Percentiles rank a stretch among this genome's conserved stretches.
Conservation (phyloP, 1,140 invertebrate genomes). For the Myzus persicae region DNA sequence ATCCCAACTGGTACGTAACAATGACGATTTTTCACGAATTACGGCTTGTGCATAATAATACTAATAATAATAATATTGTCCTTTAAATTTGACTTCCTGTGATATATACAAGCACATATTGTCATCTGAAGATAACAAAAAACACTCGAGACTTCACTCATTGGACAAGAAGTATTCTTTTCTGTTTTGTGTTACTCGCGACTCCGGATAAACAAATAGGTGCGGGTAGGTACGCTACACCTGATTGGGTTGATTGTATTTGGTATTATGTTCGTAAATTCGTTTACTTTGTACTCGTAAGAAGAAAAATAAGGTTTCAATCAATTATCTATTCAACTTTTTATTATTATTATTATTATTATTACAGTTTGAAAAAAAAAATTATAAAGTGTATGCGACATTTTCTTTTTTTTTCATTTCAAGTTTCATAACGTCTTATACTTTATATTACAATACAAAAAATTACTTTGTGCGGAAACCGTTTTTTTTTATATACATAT, state of each 20-base stretch:
- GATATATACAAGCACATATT: neutral
- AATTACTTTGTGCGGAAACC: neutral
- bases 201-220: neutral
- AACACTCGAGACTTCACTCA: neutral
- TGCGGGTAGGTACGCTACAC: too few species aligned
- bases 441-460: neutral
- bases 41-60: neutral
- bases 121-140: neutral
- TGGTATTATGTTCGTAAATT: neutral
- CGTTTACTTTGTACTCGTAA: neutral
- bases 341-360: neutral
- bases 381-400: neutral
- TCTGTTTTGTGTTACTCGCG: neutral
- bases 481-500: neutral
- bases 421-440: neutral
- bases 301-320: neutral
- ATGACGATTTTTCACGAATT: neutral
- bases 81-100: neutral
- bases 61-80: neutral
- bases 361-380: neutral
- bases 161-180: neutral
- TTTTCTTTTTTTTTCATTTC: neutral
- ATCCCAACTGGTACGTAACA: neutral
- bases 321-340: neutral
- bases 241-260: neutral